Evolutionary conservation across 2,113 vertebrate species (phyloP), one percentile per base, ranked within the genome.

Genomic region (Rallus limicola): DNA sequence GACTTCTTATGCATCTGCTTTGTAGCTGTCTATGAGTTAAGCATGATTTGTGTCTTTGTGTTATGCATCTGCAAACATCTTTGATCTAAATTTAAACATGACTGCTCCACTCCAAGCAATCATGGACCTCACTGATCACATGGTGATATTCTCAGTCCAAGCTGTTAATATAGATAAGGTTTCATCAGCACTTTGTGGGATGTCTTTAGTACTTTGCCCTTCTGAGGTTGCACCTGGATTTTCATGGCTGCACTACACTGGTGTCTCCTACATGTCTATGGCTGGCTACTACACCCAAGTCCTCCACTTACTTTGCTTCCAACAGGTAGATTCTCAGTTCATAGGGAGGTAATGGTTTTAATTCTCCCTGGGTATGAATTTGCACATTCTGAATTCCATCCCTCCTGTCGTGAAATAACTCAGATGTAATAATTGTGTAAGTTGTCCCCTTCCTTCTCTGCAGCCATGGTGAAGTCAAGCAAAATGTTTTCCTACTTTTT

Each of bases 61-160:
- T 10, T 78, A 14, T 1, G 3, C 33, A 20, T 58, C 46, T 67
- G 24, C 24, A 28, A 5, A 55, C 10, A 62, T 29, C 8, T 85
- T 85, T 75, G 31, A 2, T 59, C 38, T 79, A 38, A 72, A 40
- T 4, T 75, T 46, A 44, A 1, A 24, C 1, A 0, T 11, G 8
- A 18, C 38, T 63, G 58, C 70, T 17, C 21, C 64, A 6, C 20
- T 78, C 8, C 40, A 60, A 58, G 36, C 6, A 55, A 33, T n/a
- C 1, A 2, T 33, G 17, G 38, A 48, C 59, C 42, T 76, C 0
- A 0, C 29, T 38, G 13, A 40, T 93, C 38, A 40, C 1, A 1
- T 38, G 21, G 8, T 44, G 11, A 25, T 56, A 58, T 26, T 84
- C 29, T 58, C n/a, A 21, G 23, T 46, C 25, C 6, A 3, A 79